Evolutionary conservation across 2,888 invertebrate species (phyloP), one percentile per base, ranked within the genome.

Genomic region (Anticlea derivata): DNA sequence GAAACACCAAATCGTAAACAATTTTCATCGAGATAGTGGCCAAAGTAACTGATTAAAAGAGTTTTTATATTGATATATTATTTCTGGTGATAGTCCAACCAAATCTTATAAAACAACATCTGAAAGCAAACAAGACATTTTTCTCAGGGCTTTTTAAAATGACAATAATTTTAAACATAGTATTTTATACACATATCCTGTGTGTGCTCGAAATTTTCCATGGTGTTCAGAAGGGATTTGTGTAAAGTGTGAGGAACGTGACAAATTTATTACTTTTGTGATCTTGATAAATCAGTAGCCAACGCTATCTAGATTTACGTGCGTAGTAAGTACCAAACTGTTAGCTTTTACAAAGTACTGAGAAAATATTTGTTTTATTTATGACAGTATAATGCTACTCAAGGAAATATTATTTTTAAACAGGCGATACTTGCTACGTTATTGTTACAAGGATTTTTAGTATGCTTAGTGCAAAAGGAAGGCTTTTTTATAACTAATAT

Each of bases 241-340:
- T 65, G 55, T 63, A 59, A 51, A 63, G 62, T 63, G 70, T 70
- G 69, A 73, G 60, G 61, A 73, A 74, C 77, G 71, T 80, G 83
- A 85, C 74, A 78, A 70, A 80, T 84, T 82, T 83, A 82, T 75
- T 73, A 78, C 68, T 74, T 75, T 67, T 67, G 68, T 76, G 72
- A 74, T 82, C 77, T 71, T 78, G 77, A 79, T 80, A 79, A 76
- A 83, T 79, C 78, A 76, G 75, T 70, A 52, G 61, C 48, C 52
- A 63, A 61, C 68, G 62, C 66, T 83, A 85, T 84, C 83, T 79
- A 75, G 70, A 75, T 77, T 70, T 75, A 75, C 74, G 63, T 67
- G 64, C 56, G 52, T 46, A 58, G 17, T 29, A 2, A 26, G 20
- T 59, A 61, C 53, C 17, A 7, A 55, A 57, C 47, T 63, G 69